Conservation (phyloP, 2,113 vertebrate species). For the Plestiodon gilberti region DNA sequence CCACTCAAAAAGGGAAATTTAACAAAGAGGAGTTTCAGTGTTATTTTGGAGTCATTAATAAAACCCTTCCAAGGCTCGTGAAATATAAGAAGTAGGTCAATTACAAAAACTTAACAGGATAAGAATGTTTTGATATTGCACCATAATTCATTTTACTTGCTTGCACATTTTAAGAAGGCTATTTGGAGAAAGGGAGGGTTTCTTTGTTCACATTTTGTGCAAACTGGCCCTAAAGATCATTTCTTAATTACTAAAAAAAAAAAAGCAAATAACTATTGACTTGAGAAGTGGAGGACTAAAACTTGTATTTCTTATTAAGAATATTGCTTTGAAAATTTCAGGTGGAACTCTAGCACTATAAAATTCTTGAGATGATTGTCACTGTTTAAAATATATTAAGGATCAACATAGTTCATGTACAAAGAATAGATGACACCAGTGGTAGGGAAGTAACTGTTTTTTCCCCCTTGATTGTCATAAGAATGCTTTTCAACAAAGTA, state of each 20-base stretch:
- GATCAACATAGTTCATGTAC: background rate
- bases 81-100: slow-evolving; percentile 6
- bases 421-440: background rate
- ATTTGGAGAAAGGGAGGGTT: background rate
- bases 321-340: background rate
- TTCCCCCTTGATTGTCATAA: background rate
- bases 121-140: slow-evolving; percentile 3
- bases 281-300: background rate
- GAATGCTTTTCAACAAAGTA: background rate
- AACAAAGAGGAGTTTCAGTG: background rate
- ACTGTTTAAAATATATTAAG: background rate
- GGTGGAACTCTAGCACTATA: background rate
- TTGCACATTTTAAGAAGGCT: background rate
- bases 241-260: background rate
- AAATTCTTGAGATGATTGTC: background rate
- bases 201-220: background rate
- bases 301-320: background rate
- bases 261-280: background rate
- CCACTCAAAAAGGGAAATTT: background rate
- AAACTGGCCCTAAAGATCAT: background rate
- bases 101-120: background rate
- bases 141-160: background rate
- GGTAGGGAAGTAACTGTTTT: background rate
- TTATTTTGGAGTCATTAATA: slow-evolving; percentile 19
- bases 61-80: background rate